These are phyloP conservation scores for Hypercompe scribonia DNA, from an alignment of 2,888 invertebrate genomes.

Conservation along the genomic window DNA sequence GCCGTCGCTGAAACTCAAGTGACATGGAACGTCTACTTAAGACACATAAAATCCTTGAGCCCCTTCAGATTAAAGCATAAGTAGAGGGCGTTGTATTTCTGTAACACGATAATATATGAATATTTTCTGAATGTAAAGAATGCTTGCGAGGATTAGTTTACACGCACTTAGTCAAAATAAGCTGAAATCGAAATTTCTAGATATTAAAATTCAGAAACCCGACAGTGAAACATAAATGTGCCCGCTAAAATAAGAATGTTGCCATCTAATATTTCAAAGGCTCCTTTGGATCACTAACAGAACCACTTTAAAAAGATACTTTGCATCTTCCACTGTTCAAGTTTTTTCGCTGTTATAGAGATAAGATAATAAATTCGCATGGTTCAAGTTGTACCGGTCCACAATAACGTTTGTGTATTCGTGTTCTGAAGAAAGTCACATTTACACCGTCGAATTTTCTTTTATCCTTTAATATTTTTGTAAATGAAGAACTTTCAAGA, in stretches of 20 bases:
- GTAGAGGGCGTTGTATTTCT: too few relatives aligned
- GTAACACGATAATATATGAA: too few relatives aligned
- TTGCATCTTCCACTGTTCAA: conserved; percentile 7
- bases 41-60: too few relatives aligned
- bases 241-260: conserved; percentile 40
- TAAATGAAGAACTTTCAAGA: not conserved
- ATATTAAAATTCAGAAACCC: conserved; percentile 36
- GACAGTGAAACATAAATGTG: conserved; percentile 34
- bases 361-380: conserved; percentile 35
- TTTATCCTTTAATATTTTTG: not conserved
- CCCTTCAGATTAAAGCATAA: too few relatives aligned
- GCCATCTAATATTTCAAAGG: conserved; percentile 51
- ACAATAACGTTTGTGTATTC: conserved; percentile 44
- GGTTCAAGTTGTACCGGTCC: conserved; percentile 44
- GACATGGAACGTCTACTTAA: too few relatives aligned
- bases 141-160: too few relatives aligned
- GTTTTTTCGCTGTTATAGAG: conserved; percentile 17
- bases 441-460: conserved; percentile 43
- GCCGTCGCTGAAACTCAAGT: too few relatives aligned
- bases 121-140: too few relatives aligned
- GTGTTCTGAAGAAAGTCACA: conserved; percentile 38
- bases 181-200: conserved; percentile 24
- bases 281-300: conserved; percentile 26
- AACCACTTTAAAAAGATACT: conserved; percentile 25
- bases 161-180: too few relatives aligned